Evolutionary conservation across 2,113 vertebrate genomes (phyloP).

Genomic region (Sphaerodactylus townsendi): DNA sequence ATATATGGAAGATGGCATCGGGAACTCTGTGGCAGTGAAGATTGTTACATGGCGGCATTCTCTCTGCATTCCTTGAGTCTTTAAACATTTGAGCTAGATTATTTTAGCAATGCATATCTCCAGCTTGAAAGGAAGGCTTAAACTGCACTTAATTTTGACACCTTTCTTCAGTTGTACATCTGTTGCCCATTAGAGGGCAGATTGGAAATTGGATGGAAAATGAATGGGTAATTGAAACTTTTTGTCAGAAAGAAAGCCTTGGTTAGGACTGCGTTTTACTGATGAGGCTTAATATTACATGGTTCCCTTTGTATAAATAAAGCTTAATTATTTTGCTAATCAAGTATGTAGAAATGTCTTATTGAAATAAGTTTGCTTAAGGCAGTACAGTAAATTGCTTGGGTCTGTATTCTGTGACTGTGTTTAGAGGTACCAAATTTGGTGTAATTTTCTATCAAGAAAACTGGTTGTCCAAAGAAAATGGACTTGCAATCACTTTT

Average conservation of each 20-base stretch:
- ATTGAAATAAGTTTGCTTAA: background rate
- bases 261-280: background rate
- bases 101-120: background rate
- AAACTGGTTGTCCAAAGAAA: fast-evolving
- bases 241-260: background rate
- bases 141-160: background rate
- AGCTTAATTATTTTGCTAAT: background rate
- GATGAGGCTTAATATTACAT: background rate
- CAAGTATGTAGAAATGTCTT: background rate
- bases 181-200: constrained; percentile 12
- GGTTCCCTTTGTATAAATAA: background rate
- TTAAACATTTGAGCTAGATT: background rate
- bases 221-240: background rate
- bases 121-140: background rate
- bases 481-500: background rate
- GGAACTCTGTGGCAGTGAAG: background rate
- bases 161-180: background rate
- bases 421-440: background rate
- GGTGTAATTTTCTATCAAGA: background rate
- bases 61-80: background rate
- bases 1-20: fast-evolving
- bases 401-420: background rate
- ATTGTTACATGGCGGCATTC: background rate
- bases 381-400: background rate
- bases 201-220: background rate